A percentile compares a stretch with the other conserved stretches of the same genome.
Conservation (phyloP, 2,888 invertebrate genomes). For the Drosophila meridionalis region DNA sequence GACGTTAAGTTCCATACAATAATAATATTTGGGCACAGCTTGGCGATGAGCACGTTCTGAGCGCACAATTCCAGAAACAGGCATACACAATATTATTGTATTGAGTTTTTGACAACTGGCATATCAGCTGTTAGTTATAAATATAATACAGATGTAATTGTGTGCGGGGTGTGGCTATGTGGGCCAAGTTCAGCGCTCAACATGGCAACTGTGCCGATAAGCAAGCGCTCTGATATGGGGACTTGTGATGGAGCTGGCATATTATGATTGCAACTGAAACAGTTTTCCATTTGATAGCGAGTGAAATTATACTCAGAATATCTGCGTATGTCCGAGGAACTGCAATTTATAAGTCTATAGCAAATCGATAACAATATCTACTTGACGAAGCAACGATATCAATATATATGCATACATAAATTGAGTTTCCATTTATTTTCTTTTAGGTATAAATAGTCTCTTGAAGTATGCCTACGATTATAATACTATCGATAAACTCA, state of each 20-base stretch:
- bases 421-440: neutral
- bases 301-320: neutral
- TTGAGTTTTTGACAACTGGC: slow-evolving; percentile 18
- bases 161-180: slow-evolving; percentile 25
- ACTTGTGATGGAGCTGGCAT: slow-evolving; percentile 3
- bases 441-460: neutral
- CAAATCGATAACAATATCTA: neutral
- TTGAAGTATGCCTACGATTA: neutral
- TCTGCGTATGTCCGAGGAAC: neutral
- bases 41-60: slow-evolving; percentile 59
- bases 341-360: neutral
- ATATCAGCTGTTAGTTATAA: slow-evolving; percentile 46
- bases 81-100: slow-evolving; percentile 20
- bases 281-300: neutral
- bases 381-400: neutral
- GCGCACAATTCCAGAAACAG: slow-evolving; percentile 20
- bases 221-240: slow-evolving; percentile 21
- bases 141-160: slow-evolving; percentile 1
- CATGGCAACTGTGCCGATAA: slow-evolving; percentile 34
- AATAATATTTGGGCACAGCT: slow-evolving; percentile 32
- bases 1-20: slow-evolving; percentile 22
- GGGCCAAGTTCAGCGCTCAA: slow-evolving; percentile 50
- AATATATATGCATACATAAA: neutral
- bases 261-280: slow-evolving; percentile 10
- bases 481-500: neutral